A percentile compares a stretch with the other conserved stretches of the same genome.
These are phyloP conservation scores for Cistogaster globosa DNA, from an alignment of 2,888 invertebrate species.

Conservation along the genomic window DNA sequence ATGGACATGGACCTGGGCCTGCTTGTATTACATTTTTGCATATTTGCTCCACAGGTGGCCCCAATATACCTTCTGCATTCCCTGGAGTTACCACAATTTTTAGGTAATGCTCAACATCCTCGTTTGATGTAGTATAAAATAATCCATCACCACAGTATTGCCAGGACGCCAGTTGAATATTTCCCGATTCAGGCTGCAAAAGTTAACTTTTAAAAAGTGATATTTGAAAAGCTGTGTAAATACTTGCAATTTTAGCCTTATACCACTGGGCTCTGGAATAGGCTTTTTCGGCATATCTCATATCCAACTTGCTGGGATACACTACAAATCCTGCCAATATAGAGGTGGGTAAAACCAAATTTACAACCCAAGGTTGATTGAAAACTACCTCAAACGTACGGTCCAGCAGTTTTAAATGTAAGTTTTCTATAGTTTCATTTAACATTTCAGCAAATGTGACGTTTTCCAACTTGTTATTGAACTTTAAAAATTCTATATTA, in stretches of 20 bases:
- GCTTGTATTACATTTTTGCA: slow-evolving; percentile 87
- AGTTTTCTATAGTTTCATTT: slow-evolving; percentile 62
- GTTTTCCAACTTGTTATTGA: slow-evolving; percentile 73
- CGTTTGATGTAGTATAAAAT: slow-evolving; percentile 85
- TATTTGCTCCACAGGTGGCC: slow-evolving; percentile 86
- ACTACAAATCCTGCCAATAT: slow-evolving; percentile 90
- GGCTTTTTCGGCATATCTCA: slow-evolving; percentile 85
- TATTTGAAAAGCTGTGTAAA: background rate
- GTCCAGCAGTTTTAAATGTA: slow-evolving; percentile 85
- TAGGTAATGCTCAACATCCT: slow-evolving; percentile 87
- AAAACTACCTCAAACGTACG: slow-evolving; percentile 86
- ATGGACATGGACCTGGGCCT: slow-evolving; percentile 91
- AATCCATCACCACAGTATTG: slow-evolving; percentile 85
- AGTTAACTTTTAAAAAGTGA: background rate
- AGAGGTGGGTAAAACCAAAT: slow-evolving; percentile 86
- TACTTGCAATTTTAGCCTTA: slow-evolving; percentile 81
- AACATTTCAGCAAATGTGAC: slow-evolving; percentile 78
- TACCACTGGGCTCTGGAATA: slow-evolving; percentile 88
- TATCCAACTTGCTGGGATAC: slow-evolving; percentile 88
- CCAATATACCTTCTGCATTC: slow-evolving; percentile 83
- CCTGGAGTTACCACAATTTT: slow-evolving; percentile 85
- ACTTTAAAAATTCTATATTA: slow-evolving; percentile 75
- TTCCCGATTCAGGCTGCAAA: slow-evolving; percentile 74
- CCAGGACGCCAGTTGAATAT: slow-evolving; percentile 83
- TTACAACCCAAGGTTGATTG: slow-evolving; percentile 90